Conservation (phyloP, 2,888 invertebrate species). For the Drosophila differens region DNA sequence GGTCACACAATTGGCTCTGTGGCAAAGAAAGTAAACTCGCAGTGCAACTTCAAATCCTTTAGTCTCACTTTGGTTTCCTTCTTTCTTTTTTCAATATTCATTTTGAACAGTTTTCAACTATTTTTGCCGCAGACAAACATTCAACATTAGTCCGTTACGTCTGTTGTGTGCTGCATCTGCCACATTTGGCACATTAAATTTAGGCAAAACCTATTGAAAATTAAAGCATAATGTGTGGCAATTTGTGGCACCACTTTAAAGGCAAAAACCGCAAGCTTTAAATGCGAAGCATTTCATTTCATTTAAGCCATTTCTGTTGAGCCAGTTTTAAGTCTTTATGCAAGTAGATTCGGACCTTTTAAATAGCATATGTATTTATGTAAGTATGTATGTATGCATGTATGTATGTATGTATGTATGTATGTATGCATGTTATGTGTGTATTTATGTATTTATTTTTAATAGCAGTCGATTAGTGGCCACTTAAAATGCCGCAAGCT, state of each 20-base stretch:
- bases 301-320: neutral
- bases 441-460: neutral
- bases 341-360: neutral
- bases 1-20: slow-evolving; percentile 33
- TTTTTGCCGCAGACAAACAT: too few relatives aligned
- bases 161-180: neutral
- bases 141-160: neutral
- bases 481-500: neutral
- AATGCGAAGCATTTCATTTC: neutral
- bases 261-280: neutral
- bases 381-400: neutral
- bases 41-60: slow-evolving; percentile 14
- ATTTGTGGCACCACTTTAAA: neutral
- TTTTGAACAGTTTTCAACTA: neutral
- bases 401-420: neutral
- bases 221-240: neutral
- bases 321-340: neutral
- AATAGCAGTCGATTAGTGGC: neutral
- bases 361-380: neutral
- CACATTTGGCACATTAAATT: neutral
- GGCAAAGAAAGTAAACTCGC: slow-evolving; percentile 9
- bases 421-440: neutral
- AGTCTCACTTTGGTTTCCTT: slow-evolving; percentile 7
- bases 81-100: neutral
- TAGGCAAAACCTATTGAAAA: neutral